Percentiles rank a stretch among this genome's conserved stretches.
These are phyloP conservation scores for Troides oblongomaculatus DNA, from an alignment of 2,888 invertebrate species.

Conservation along the genomic window DNA sequence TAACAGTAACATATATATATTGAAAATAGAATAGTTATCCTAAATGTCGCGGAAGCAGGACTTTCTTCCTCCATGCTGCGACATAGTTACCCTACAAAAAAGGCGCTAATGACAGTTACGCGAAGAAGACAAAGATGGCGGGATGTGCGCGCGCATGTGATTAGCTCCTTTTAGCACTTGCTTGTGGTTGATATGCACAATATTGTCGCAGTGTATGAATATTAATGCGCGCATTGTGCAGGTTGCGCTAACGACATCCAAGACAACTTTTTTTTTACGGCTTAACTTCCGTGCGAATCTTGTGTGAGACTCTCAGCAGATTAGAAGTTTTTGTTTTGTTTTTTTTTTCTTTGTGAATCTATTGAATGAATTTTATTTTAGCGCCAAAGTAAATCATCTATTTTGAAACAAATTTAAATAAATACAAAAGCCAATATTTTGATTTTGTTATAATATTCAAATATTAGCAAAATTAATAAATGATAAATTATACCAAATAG, in stretches of 20 bases:
- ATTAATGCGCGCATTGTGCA: conserved; percentile 64
- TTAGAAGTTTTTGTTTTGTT: conserved; percentile 35
- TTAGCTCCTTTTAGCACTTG: conserved; percentile 71
- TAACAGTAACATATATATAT: too few species aligned
- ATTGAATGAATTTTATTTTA: neutral
- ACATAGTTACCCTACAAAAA: conserved; percentile 40
- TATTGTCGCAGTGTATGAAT: conserved; percentile 67
- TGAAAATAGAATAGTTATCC: too few species aligned
- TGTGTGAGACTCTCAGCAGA: conserved; percentile 40
- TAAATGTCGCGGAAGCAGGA: too few species aligned
- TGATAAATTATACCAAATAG: too few species aligned
- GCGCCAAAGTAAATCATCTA: neutral
- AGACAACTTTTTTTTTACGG: conserved; percentile 45
- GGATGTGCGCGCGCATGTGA: conserved; percentile 71
- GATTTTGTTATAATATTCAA: too few species aligned
- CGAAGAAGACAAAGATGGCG: conserved; percentile 59
- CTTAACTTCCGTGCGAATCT: conserved; percentile 65
- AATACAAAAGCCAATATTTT: too few species aligned
- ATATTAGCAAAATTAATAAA: too few species aligned
- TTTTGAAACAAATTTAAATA: too few species aligned
- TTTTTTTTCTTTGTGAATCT: neutral
- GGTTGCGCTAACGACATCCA: conserved; percentile 55
- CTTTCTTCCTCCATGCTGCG: too few species aligned
- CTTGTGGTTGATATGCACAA: conserved; percentile 77
- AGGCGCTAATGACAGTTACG: conserved; percentile 72